phyloP scores from a whole-genome alignment of 2,797 vertebrate species.

The Pipistrellus nathusii region DNA sequence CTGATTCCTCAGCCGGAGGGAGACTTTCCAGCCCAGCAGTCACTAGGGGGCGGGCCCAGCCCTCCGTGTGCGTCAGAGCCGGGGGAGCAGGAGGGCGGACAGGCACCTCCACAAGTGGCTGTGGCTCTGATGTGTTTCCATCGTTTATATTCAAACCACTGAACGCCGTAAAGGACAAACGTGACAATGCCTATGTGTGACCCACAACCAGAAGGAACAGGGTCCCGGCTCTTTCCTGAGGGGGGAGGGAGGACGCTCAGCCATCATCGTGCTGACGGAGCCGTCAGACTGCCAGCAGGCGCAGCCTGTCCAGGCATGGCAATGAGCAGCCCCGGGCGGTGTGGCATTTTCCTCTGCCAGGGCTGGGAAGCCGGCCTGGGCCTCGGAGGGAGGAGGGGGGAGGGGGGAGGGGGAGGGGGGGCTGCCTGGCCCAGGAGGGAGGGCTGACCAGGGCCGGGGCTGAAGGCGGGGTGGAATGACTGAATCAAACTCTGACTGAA shows the following conservation, averaged over 20 bases:
- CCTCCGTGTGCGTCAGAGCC: background rate
- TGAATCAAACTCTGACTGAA: background rate
- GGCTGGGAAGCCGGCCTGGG: background rate
- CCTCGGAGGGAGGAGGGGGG: fast-evolving
- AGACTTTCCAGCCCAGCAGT: background rate
- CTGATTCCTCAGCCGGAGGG: background rate
- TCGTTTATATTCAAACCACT: conserved; percentile 21
- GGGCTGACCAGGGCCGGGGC: background rate
- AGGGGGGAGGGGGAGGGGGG: too few species aligned
- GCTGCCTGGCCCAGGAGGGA: background rate
- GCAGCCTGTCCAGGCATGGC: conserved; percentile 52
- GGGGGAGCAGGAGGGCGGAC: background rate
- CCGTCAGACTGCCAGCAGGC: background rate
- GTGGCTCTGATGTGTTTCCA: background rate
- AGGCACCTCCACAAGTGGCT: background rate
- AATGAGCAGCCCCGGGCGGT: background rate
- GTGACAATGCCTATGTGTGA: background rate
- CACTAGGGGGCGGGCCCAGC: background rate
- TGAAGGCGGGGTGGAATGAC: background rate
- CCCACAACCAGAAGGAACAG: conserved; percentile 15
- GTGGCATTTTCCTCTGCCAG: background rate
- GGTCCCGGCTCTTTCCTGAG: background rate
- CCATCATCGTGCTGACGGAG: conserved; percentile 31
- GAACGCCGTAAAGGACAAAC: conserved; percentile 13
- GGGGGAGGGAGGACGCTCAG: background rate